Conservation (phyloP, 2,888 invertebrate species). For the Toxonevra muliebris region DNA sequence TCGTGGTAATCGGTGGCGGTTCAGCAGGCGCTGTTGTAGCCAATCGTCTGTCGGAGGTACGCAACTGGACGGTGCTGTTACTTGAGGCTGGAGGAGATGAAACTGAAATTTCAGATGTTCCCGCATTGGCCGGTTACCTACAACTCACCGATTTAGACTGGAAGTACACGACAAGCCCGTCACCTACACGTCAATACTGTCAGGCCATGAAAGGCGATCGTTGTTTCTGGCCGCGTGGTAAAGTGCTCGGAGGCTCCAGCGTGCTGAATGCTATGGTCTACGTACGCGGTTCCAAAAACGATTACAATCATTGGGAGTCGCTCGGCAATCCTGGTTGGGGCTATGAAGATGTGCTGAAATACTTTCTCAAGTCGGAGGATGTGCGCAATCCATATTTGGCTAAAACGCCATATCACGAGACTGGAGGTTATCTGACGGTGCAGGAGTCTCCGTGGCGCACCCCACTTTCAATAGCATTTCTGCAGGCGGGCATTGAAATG, state of each 20-base stretch:
- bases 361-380: slow-evolving; percentile 88
- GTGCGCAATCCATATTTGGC: slow-evolving; percentile 85
- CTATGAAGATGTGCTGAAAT: slow-evolving; percentile 81
- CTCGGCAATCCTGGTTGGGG: slow-evolving; percentile 89
- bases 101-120: slow-evolving; percentile 88
- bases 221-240: slow-evolving; percentile 93
- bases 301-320: slow-evolving; percentile 87
- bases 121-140: slow-evolving; percentile 83
- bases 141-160: slow-evolving; percentile 90
- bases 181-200: slow-evolving; percentile 81
- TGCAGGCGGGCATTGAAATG: slow-evolving; percentile 83
- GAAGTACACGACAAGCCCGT: slow-evolving; percentile 89
- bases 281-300: slow-evolving; percentile 84
- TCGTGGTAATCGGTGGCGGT: slow-evolving; percentile 86
- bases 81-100: slow-evolving; percentile 90
- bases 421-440: slow-evolving; percentile 83
- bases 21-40: slow-evolving; percentile 91
- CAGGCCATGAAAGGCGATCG: slow-evolving; percentile 87
- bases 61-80: slow-evolving; percentile 83
- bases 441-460: slow-evolving; percentile 87
- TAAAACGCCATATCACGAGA: slow-evolving; percentile 77
- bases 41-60: slow-evolving; percentile 81
- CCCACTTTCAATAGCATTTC: slow-evolving; percentile 81
- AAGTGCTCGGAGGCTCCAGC: slow-evolving; percentile 87
- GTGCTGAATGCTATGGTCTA: slow-evolving; percentile 93